phyloP scores from a whole-genome alignment of 1,140 invertebrate genomes.

The Cotesia vestalis region DNA sequence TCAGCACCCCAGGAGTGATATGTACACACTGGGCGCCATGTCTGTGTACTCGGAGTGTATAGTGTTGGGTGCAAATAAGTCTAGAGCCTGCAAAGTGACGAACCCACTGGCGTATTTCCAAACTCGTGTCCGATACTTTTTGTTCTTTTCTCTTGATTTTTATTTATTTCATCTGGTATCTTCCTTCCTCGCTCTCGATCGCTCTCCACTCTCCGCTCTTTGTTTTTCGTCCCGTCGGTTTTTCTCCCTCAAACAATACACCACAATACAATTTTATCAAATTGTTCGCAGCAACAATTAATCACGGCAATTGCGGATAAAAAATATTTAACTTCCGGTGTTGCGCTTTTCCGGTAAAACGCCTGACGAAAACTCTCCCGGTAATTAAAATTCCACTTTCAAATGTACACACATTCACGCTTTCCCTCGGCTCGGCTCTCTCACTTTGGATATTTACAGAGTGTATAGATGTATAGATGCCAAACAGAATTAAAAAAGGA shows the following conservation, averaged over 20 bases:
- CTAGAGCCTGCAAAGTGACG: not conserved
- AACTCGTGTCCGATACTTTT: not conserved
- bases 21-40: not conserved
- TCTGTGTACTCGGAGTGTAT: not conserved
- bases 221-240: not conserved
- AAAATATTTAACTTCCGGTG: constrained; percentile 18
- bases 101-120: constrained; percentile 12
- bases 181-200: not conserved
- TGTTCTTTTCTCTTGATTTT: not conserved
- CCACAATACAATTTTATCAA: constrained; percentile 2
- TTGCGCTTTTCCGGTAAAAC: not conserved
- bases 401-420: not conserved
- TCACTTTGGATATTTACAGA: constrained; percentile 5
- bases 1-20: no score
- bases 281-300: constrained; percentile 16
- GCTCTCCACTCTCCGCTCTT: not conserved
- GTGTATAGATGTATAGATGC: constrained; percentile 10
- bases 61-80: no score
- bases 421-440: not conserved
- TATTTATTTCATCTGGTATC: no score
- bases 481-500: no score
- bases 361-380: not conserved
- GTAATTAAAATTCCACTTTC: constrained; percentile 18
- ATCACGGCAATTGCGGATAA: not conserved
- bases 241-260: not conserved